Conservation (phyloP, 2,888 invertebrate genomes). For the Philereme transversata region DNA sequence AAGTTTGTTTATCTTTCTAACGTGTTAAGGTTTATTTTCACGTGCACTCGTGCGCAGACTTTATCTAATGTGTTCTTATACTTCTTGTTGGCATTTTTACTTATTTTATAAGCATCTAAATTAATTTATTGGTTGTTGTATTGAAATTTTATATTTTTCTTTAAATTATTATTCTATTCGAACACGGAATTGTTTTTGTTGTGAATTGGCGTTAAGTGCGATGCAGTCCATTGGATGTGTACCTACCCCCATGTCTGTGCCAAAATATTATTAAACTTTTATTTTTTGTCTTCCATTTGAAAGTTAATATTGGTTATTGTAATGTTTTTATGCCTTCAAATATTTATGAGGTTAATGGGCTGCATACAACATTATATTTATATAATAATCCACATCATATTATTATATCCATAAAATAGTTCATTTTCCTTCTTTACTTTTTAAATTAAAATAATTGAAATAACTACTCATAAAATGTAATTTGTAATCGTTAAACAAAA, state of each 20-base stretch:
- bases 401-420: slow-evolving; percentile 60
- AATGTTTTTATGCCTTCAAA: slow-evolving; percentile 23
- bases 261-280: slow-evolving; percentile 56
- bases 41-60: slow-evolving; percentile 54
- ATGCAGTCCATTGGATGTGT: slow-evolving; percentile 71
- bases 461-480: slow-evolving; percentile 78
- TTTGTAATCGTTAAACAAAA: slow-evolving; percentile 83
- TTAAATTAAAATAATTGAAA: slow-evolving; percentile 73
- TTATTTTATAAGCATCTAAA: slow-evolving; percentile 83
- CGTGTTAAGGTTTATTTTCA: slow-evolving; percentile 68
- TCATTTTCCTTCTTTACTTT: slow-evolving; percentile 74
- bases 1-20: slow-evolving; percentile 78
- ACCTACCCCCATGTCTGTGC: slow-evolving; percentile 59
- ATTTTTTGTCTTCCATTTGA: slow-evolving; percentile 64
- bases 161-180: slow-evolving; percentile 78
- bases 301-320: slow-evolving; percentile 34
- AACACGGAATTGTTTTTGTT: slow-evolving; percentile 67
- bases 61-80: slow-evolving; percentile 81
- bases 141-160: slow-evolving; percentile 78
- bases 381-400: slow-evolving; percentile 52
- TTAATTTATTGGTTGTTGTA: slow-evolving; percentile 84
- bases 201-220: slow-evolving; percentile 68
- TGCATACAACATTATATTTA: slow-evolving; percentile 52
- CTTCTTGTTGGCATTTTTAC: slow-evolving; percentile 84
- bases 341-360: slow-evolving; percentile 50